Conservation (phyloP, 2,797 vertebrate genomes). For the Melanogrammus aeglefinus region DNA sequence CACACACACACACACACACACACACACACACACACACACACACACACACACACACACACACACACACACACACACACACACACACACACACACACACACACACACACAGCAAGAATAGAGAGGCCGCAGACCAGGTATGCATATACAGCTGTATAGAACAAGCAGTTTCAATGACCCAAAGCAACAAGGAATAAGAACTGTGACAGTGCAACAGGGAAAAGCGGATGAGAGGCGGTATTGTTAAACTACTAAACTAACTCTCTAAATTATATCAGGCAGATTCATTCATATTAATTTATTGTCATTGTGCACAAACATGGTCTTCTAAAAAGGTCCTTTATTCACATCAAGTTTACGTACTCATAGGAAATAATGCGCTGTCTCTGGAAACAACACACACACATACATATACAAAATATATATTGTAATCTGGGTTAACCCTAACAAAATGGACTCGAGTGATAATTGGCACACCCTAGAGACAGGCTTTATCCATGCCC, state of each 20-base stretch:
- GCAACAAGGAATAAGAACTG: slow-evolving; percentile 48
- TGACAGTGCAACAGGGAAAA: background rate
- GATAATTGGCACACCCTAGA: slow-evolving; percentile 65
- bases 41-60: background rate
- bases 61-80: background rate
- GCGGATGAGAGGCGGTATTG: too few relatives aligned
- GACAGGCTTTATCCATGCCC: slow-evolving; percentile 39
- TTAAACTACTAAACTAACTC: too few relatives aligned
- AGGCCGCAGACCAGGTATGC: slow-evolving; percentile 17
- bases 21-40: background rate
- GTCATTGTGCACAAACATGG: slow-evolving; percentile 13
- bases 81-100: background rate
- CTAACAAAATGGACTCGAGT: slow-evolving; percentile 38
- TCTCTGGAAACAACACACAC: slow-evolving; percentile 30
- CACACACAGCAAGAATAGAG: slow-evolving; percentile 8
- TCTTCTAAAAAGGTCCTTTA: slow-evolving; percentile 30
- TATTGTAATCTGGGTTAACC: slow-evolving; percentile 6
- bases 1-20: background rate
- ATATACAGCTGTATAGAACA: background rate
- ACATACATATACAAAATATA: slow-evolving; percentile 43
- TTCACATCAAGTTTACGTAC: slow-evolving; percentile 53
- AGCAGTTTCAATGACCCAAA: slow-evolving; percentile 46
- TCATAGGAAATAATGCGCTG: slow-evolving; percentile 52
- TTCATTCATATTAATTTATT: background rate
- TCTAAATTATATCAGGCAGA: background rate